phyloP scores from a whole-genome alignment of 2,113 vertebrate species.

The Sclerurus mexicanus region DNA sequence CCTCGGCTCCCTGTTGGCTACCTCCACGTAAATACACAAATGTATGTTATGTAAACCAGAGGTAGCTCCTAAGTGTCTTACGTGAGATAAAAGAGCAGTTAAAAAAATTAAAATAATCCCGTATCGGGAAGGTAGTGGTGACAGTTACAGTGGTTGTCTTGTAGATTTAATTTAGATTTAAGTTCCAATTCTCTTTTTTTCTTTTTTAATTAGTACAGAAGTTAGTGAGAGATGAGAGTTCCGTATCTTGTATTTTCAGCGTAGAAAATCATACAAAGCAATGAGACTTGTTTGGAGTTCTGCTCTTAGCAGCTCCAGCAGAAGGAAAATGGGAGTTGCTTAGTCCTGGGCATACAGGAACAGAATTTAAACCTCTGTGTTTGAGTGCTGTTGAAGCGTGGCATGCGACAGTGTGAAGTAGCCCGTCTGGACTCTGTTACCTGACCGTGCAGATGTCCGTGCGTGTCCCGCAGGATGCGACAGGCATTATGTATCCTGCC shows the following conservation, averaged over 20 bases:
- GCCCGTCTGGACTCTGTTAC: not conserved
- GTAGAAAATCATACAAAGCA: not conserved
- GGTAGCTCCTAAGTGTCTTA: not conserved
- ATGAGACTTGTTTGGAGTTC: not conserved
- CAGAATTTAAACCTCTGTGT: not conserved
- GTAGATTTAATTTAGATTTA: not conserved
- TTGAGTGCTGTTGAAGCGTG: not conserved
- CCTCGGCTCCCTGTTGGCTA: not conserved
- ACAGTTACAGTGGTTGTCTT: not conserved
- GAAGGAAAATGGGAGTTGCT: not conserved
- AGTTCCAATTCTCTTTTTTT: rapidly evolving
- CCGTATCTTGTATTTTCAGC: not conserved
- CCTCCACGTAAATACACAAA: not conserved
- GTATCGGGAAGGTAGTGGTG: not conserved
- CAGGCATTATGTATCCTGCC: rapidly evolving
- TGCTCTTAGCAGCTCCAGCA: not conserved
- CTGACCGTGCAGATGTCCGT: not conserved
- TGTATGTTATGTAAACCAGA: not conserved
- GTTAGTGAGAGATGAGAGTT: not conserved
- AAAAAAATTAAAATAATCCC: not conserved
- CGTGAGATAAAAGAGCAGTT: not conserved
- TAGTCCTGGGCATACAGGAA: not conserved
- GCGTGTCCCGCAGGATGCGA: not conserved
- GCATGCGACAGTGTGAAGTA: not conserved
- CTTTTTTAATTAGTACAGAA: not conserved